phyloP scores from a whole-genome alignment of 2,113 vertebrate genomes.

The Suricata suricatta region DNA sequence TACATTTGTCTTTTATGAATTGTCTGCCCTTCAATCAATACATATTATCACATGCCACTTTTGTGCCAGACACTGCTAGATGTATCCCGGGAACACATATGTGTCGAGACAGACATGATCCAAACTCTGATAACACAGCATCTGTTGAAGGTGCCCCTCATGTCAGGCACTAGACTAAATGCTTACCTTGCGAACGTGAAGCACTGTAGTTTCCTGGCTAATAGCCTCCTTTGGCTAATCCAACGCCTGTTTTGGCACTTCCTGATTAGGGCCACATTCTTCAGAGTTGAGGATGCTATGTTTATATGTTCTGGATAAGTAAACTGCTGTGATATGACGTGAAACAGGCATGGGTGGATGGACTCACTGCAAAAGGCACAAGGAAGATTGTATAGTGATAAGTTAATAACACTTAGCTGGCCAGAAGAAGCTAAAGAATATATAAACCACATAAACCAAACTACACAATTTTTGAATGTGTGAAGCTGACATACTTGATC shows the following conservation, averaged over 20 bases:
- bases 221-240: neutral
- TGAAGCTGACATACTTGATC: neutral
- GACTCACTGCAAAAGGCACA: neutral
- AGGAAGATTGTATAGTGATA: neutral
- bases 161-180: neutral
- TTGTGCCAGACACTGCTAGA: neutral
- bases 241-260: neutral
- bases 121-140: neutral
- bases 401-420: neutral
- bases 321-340: neutral
- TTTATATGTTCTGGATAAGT: neutral
- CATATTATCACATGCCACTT: neutral
- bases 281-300: neutral
- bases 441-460: neutral
- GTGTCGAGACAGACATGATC: neutral
- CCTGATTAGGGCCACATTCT: slow-evolving; percentile 23
- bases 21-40: neutral
- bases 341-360: neutral
- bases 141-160: neutral
- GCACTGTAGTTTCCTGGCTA: neutral
- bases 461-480: neutral
- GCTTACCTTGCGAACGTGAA: slow-evolving; percentile 19
- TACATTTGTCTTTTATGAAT: slow-evolving; percentile 42
- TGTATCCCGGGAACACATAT: neutral
- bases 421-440: neutral